These are phyloP conservation scores for Choloepus didactylus DNA, from an alignment of 2,797 vertebrate species.

Conservation along the genomic window DNA sequence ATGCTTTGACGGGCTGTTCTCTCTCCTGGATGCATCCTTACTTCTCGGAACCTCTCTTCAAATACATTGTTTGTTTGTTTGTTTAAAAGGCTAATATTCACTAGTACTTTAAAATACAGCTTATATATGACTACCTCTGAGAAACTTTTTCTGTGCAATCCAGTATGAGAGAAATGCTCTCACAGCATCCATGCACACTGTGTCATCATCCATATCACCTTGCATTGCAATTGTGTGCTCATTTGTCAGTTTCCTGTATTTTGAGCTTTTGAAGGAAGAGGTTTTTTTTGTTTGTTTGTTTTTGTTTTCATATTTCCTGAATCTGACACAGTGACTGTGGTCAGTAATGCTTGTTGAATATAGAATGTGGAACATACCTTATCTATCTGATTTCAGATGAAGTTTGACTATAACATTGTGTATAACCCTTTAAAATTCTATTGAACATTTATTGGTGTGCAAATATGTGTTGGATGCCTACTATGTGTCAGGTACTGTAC, in stretches of 20 bases:
- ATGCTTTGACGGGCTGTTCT: neutral
- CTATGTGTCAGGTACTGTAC: neutral
- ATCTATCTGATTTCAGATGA: neutral
- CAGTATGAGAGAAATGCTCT: neutral
- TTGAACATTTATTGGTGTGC: neutral
- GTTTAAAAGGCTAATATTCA: constrained; percentile 11
- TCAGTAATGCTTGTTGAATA: neutral
- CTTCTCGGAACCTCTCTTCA: neutral
- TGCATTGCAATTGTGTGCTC: neutral
- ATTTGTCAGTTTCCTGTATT: neutral
- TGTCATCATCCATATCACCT: neutral
- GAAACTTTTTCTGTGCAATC: neutral
- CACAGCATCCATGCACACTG: neutral
- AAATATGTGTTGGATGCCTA: neutral
- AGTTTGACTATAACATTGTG: neutral
- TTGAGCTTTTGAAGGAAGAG: neutral
- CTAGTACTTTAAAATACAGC: constrained; percentile 1
- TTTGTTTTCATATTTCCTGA: neutral
- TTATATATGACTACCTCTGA: neutral
- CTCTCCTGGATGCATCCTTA: neutral
- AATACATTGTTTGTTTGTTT: neutral
- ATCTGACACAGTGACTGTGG: neutral
- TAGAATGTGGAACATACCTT: neutral
- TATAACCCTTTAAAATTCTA: neutral
- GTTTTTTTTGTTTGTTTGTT: neutral